Base-by-base conservation (phyloP, 2,797 vertebrate species). In the Cephalopachus bancanus region DNA sequence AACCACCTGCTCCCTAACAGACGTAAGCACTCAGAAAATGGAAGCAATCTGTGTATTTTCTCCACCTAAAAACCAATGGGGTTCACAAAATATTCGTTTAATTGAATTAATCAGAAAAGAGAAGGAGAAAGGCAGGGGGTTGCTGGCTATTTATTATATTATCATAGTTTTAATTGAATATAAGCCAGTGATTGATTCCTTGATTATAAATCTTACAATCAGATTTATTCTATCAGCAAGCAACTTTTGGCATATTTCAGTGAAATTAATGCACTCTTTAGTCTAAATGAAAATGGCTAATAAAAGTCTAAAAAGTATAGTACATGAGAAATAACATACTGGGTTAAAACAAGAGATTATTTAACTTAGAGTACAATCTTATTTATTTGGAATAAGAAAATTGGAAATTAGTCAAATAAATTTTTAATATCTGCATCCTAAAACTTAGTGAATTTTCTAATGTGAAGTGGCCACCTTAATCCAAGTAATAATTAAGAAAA, bases 401-500 rank as follows among this genome's bases (percentile, higher is more conserved):
- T 2, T 30, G 51, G 74, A 88, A 85, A 88, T 84, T 64, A 81
- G n/a, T 75, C 57, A 71, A 16, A 28, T 53, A 80, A 89, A 69
- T 24, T 67, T 64, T 89, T 92, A 67, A 49, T 51, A 89, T 51
- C 69, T 64, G 17, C 28, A 79, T 78, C 16, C 51, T 92, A 33
- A 97, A 64, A 49, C 17, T 86, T 71, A 55, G 64, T 65, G 55
- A 49, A 60, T 94, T 24, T 83, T 81, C 57, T 57, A 49, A 49
- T 26, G 10, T 69, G 22, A 83, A 93, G 24, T 28, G 79, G 14
- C 92, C 1, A 80, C 30, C 24, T 72, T 37, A 81, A 92, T 79
- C 37, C 55, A 83, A 80, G 55, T n/a, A 96, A 87, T 76, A 49
- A 88, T 22, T 79, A 74, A 79, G 62, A 93, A 93, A 92, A 95